Evolutionary conservation across 2,888 invertebrate genomes (phyloP), one percentile per base, ranked within the genome.

Genomic region (Timandra comae): DNA sequence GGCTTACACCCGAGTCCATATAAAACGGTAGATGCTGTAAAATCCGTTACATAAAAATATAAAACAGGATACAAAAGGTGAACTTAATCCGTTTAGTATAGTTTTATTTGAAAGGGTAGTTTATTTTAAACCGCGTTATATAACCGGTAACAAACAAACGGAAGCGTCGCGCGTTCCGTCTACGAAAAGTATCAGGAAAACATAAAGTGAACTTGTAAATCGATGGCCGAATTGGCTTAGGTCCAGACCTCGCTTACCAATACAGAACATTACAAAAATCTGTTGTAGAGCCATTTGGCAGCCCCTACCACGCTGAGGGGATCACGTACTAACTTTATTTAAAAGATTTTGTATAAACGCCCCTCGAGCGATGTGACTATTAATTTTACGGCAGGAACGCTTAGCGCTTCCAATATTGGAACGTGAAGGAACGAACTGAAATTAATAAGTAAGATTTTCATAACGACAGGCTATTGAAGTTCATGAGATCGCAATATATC

Each of bases 221-320:
- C 81, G 81, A 82, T 82, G 80, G 57, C 75, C 78, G 77, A 76
- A 75, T 82, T 81, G 81, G 81, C 81, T 33, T 36, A 29, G 35
- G 59, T 71, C 81, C 82, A 82, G 71, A 75, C 75, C 76, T 55
- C 71, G 65, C 68, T 78, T 72, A 79, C 80, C 80, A 78, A 77
- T 75, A 78, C 71, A 66, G 76, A 72, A 61, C 80, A 77, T 82
- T 80, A 79, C 76, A 80, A 81, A 81, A 82, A 81, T 82, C 78
- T 81, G 82, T 81, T 82, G 81, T 78, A 70, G 64, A 66, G 66
- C 73, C 74, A 76, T 80, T 82, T 81, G 81, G 80, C 81, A 79
- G 63, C 56, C 52, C 53, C 52, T 51, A 41, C 57, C 52, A 49
- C 49, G 50, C 53, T 43, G 52, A 46, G 36, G 53, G 60, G 66